Base-by-base conservation (phyloP, 2,888 invertebrate species). In the Cremastinae sp. region DNA sequence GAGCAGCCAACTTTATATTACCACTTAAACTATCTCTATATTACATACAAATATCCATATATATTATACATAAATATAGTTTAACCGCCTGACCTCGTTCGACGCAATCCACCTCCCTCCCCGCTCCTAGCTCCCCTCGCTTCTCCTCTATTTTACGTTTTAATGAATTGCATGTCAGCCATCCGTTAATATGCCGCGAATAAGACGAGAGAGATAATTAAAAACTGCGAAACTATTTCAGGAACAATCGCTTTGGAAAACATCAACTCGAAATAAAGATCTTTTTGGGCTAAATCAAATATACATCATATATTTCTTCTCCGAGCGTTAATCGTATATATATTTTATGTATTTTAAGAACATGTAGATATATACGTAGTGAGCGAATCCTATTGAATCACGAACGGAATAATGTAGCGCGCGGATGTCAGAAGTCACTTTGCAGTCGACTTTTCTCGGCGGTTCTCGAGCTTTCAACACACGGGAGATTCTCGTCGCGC, bases 1-100 rank as follows among this genome's bases (percentile, higher is more conserved):
- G 14, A 10, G 28, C 34, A 49, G 65, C 22, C 64, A 51, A 51
- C 49, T 41, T 64, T 64, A 51, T 51, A 51, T 51, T 34, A 9
- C 22, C 43, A 14, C 59, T n/a, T 45, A 43, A 43, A n/a, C 20
- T 58, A 58, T 41, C 9, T 12, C 20, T 51, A 22, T 18, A 41
- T 41, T 7, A 58, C 38, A 18, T 41, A 41, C 45, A 43, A 38
- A 38, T 18, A 38, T 58, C 38, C 34, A n/a, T 38, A 43, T 47
- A 47, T 49, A 62, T 3, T n/a, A 34, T 54, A 16, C 28, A 34
- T 41, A 41, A n/a, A 41, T 16, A 54, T 56, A 34, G 43, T 51
- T 69, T 54, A 10, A 34, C 54, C 53, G 53, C 65, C 53, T 73
- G 76, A 69, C 76, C 76, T 47, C 73, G 47, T 76, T 76, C 69